Conservation (phyloP, 2,888 invertebrate species). For the Archaeoteleia sp. region DNA sequence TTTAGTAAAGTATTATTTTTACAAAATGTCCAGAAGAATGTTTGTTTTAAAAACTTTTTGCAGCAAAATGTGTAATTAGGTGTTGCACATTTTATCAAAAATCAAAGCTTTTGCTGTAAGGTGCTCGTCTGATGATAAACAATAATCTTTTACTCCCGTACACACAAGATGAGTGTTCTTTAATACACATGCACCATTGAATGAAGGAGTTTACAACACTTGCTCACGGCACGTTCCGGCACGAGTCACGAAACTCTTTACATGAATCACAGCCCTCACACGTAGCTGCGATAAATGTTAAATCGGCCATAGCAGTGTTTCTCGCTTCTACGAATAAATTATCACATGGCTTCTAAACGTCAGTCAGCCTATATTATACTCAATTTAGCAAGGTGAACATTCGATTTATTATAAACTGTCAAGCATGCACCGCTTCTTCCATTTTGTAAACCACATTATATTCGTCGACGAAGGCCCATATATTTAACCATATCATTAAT, state of each 20-base stretch:
- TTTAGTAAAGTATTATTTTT: too few species aligned
- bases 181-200: slow-evolving; percentile 56
- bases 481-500: too few species aligned
- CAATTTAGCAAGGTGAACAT: slow-evolving; percentile 8
- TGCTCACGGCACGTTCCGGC: slow-evolving; percentile 59
- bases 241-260: slow-evolving; percentile 63
- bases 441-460: too few species aligned
- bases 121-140: slow-evolving; percentile 21
- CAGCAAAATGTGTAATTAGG: too few species aligned
- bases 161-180: slow-evolving; percentile 52
- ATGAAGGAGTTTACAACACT: slow-evolving; percentile 59
- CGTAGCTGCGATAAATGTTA: slow-evolving; percentile 56
- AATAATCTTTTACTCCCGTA: slow-evolving; percentile 39
- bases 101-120: not conserved
- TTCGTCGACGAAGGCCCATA: too few species aligned
- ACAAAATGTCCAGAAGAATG: too few species aligned
- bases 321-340: slow-evolving; percentile 50
- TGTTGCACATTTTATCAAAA: too few species aligned
- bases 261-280: slow-evolving; percentile 62
- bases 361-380: slow-evolving; percentile 35
- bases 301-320: slow-evolving; percentile 45
- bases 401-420: too few species aligned
- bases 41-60: too few species aligned
- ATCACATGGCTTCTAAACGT: slow-evolving; percentile 41
- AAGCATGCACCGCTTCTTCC: too few species aligned